A percentile compares a stretch with the other conserved stretches of the same genome.
Evolutionary conservation across 2,888 invertebrate genomes (phyloP).

Genomic region (Boloria euphrosyne): DNA sequence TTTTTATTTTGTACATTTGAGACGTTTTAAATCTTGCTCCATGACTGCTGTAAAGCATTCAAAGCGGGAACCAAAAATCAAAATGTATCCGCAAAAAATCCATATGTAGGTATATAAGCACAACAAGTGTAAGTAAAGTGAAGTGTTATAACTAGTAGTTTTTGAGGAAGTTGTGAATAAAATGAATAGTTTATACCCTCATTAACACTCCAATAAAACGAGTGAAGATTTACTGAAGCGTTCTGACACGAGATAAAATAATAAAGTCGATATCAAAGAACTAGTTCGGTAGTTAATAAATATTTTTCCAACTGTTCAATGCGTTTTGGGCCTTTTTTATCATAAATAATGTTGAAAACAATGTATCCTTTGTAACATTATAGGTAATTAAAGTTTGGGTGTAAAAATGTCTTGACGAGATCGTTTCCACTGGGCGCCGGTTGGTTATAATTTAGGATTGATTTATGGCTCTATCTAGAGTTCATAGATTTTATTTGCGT

Average conservation of each 20-base stretch:
- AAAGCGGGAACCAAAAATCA: too few species aligned
- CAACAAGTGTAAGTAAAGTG: too few species aligned
- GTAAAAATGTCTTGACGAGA: constrained; percentile 61
- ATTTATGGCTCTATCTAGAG: constrained; percentile 58
- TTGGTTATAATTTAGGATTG: constrained; percentile 68
- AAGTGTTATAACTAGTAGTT: background rate
- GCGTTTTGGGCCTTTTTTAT: constrained; percentile 40
- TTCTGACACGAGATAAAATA: constrained; percentile 32
- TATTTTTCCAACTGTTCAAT: constrained; percentile 58
- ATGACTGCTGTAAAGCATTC: too few species aligned
- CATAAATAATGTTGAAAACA: constrained; percentile 79
- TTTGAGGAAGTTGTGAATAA: constrained; percentile 32
- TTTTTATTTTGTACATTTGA: too few species aligned
- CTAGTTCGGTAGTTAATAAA: constrained; percentile 63
- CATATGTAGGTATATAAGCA: too few species aligned
- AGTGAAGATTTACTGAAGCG: constrained; percentile 35
- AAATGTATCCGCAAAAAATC: too few species aligned
- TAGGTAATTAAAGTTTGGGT: constrained; percentile 74
- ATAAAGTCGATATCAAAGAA: constrained; percentile 38
- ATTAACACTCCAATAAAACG: constrained; percentile 34
- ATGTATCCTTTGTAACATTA: constrained; percentile 79
- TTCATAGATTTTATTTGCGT: constrained; percentile 61
- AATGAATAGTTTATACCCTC: constrained; percentile 29
- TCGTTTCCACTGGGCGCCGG: constrained; percentile 45
- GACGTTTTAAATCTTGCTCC: too few species aligned